phyloP scores from a whole-genome alignment of 2,113 vertebrate species.

The Balaenoptera acutorostrata region DNA sequence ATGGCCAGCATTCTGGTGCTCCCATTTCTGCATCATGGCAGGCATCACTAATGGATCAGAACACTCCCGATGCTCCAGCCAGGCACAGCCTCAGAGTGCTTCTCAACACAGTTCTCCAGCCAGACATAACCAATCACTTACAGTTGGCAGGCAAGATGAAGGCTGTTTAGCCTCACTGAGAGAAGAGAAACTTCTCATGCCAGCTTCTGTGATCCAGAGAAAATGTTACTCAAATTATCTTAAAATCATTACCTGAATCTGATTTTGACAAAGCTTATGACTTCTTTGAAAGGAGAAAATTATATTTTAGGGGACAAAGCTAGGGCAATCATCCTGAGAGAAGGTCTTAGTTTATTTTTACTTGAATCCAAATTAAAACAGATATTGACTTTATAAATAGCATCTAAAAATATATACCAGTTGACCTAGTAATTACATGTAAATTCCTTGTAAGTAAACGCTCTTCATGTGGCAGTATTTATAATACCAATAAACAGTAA shows the following conservation, averaged over 20 bases:
- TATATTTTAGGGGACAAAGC: neutral
- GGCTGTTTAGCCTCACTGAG: neutral
- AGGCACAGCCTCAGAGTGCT: neutral
- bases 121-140: neutral
- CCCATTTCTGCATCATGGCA: neutral
- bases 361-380: slow-evolving; percentile 11
- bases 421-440: neutral
- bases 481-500: neutral
- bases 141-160: neutral
- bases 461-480: neutral
- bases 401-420: neutral
- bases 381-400: neutral
- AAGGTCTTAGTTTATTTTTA: neutral
- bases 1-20: fast-evolving
- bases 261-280: neutral
- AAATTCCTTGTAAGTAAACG: neutral
- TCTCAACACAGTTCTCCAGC: neutral
- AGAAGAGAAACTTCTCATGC: neutral
- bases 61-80: neutral
- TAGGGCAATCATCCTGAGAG: neutral
- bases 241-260: neutral
- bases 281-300: neutral
- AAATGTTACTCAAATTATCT: neutral
- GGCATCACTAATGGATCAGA: neutral
- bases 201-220: neutral